phyloP scores from a whole-genome alignment of 92 coral and sea anemone genomes.

The Porites evermanni region DNA sequence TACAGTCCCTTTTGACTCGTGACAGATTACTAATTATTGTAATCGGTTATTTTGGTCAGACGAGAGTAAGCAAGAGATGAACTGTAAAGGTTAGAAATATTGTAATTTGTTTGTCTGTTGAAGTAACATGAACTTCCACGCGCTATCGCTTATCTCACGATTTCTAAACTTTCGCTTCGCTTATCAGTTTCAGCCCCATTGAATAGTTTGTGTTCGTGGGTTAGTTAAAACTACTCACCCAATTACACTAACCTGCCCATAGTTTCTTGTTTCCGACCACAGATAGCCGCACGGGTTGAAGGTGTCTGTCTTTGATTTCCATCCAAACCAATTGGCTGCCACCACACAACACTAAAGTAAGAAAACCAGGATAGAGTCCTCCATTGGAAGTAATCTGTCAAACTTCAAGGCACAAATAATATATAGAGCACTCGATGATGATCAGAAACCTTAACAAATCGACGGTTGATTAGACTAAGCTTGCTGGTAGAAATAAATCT shows the following conservation, averaged over 20 bases:
- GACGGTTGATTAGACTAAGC: neutral
- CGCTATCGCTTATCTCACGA: neutral
- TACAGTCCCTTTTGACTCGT: neutral
- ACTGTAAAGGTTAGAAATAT: slow-evolving; percentile 14
- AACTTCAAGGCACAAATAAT: too few species aligned
- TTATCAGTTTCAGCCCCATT: slow-evolving; percentile 9
- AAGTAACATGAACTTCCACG: slow-evolving; percentile 9
- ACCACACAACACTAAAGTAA: neutral
- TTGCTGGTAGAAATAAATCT: neutral
- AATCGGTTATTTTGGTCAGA: neutral
- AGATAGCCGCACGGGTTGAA: slow-evolving; percentile 16
- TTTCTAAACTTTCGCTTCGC: neutral
- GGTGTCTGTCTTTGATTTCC: neutral
- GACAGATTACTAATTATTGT: slow-evolving; percentile 21
- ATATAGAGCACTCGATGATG: too few species aligned
- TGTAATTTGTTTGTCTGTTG: neutral
- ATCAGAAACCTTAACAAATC: too few species aligned
- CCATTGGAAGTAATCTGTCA: neutral
- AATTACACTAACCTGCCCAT: slow-evolving; percentile 25
- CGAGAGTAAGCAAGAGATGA: neutral
- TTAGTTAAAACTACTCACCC: slow-evolving; percentile 14
- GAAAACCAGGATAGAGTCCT: neutral
- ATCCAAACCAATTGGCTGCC: neutral
- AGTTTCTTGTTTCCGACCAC: neutral
- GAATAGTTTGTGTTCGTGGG: neutral